phyloP scores from a whole-genome alignment of 1,140 invertebrate genomes.

The Andrena cerasifolii region DNA sequence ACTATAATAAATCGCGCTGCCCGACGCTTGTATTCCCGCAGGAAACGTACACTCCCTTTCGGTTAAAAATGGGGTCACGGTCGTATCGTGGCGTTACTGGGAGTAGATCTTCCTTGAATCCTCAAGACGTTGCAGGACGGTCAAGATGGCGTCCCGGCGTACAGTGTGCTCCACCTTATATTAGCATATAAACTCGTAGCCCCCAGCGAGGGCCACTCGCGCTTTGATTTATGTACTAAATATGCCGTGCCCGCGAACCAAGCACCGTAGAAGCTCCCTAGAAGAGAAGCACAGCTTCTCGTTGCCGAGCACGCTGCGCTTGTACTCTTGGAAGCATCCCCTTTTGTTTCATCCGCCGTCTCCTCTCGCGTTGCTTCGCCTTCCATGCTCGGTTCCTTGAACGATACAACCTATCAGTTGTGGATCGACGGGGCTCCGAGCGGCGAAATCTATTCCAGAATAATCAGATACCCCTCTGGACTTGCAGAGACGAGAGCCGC shows the following conservation, averaged over 20 bases:
- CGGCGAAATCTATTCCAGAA: too few relatives aligned
- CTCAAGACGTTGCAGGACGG: conserved; percentile 74
- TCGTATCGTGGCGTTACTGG: conserved; percentile 35
- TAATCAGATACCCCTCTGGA: too few relatives aligned
- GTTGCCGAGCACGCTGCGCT: conserved; percentile 26
- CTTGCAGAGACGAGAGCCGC: neutral
- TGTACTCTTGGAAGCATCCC: neutral
- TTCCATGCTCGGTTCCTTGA: too few relatives aligned
- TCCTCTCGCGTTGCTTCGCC: neutral
- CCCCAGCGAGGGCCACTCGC: conserved; percentile 73
- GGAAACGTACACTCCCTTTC: neutral
- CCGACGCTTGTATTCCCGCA: too few relatives aligned
- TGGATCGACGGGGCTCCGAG: too few relatives aligned
- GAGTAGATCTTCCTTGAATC: conserved; percentile 42
- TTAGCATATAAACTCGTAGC: conserved; percentile 82
- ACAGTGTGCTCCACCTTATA: conserved; percentile 78
- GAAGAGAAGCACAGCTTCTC: conserved; percentile 55
- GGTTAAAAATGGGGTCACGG: conserved; percentile 5
- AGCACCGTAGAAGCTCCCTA: conserved; percentile 43
- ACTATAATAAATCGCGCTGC: too few relatives aligned
- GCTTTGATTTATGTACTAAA: conserved; percentile 82
- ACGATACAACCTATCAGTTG: too few relatives aligned
- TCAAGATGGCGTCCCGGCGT: conserved; percentile 76
- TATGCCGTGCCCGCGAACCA: conserved; percentile 76
- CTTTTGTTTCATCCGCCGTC: conserved; percentile 8